Evolutionary conservation across 2,888 invertebrate genomes (phyloP), one percentile per base, ranked within the genome.

Genomic region (Tachina grossa): DNA sequence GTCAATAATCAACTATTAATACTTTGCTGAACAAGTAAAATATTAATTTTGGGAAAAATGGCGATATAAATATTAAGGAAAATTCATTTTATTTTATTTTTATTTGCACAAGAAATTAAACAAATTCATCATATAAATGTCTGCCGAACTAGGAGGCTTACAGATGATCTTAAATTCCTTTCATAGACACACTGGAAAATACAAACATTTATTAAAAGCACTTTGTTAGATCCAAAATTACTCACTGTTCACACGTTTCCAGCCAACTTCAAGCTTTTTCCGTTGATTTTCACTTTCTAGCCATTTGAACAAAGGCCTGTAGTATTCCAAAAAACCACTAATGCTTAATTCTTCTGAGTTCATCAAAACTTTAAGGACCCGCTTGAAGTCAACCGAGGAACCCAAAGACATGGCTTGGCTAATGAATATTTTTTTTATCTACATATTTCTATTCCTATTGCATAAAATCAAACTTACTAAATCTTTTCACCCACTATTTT

Each of bases 301-400:
- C 96, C 96, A 97, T 61, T 95, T 94, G 81, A 95, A 93, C 10
- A 97, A 92, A 0, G 97, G 97, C 74, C 94, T 93, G 92, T 97
- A 97, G 92, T 96, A 97, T 89, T 96, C 95, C 87, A 97, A 90
- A 0, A 97, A 93, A 0, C 96, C 96, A 65, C 94, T 94, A 2
- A 96, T 95, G 87, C 95, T 95, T 94, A 97, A 95, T 71, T 94
- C 93, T 87, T 95, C 90, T 89, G 94, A 94, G 0, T 96, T 97
- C 0, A 97, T 96, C 10, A 97, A 93, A 3, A 94, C 94, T 90
- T 96, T 95, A 94, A 98, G 94, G 19, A 97, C 96, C 79, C 97
- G 96, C 9, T 95, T 95, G 95, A 96, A 96, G 0, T 95, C 95
- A 81, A 94, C 94, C 0, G 96, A 96, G 0, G 95, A 94, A 0